phyloP scores from a whole-genome alignment of 1,140 invertebrate species.

The Tenebrio molitor region DNA sequence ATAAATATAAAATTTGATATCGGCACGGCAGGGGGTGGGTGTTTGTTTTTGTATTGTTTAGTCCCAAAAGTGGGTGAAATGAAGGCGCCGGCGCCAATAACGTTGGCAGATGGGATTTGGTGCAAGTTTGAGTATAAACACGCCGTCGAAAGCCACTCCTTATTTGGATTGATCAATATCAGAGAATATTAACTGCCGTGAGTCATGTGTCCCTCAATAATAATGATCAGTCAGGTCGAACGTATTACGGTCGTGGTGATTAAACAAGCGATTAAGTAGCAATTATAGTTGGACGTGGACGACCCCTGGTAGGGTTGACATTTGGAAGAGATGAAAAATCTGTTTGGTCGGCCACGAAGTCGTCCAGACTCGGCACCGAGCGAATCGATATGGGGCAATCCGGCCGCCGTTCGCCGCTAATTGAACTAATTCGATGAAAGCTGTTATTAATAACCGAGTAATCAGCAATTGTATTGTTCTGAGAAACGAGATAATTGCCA shows the following conservation, averaged over 20 bases:
- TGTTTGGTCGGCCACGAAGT: no score
- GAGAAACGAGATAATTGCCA: constrained; percentile 49
- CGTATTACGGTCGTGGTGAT: constrained; percentile 24
- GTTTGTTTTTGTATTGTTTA: constrained; percentile 23
- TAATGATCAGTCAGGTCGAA: constrained; percentile 11
- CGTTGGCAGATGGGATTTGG: constrained; percentile 14
- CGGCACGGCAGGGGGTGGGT: neutral
- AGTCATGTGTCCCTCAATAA: constrained; percentile 38
- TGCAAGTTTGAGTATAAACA: constrained; percentile 42
- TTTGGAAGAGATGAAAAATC: no score
- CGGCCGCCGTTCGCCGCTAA: constrained; percentile 15
- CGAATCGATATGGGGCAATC: constrained; percentile 10
- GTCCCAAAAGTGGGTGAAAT: constrained; percentile 18
- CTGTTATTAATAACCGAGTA: constrained; percentile 45
- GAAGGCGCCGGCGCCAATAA: constrained; percentile 9
- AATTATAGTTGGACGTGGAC: constrained; percentile 13
- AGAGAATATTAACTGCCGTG: constrained; percentile 37
- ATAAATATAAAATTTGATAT: constrained; percentile 27
- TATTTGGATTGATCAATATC: constrained; percentile 46
- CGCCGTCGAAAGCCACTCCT: constrained; percentile 41
- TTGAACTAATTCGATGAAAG: constrained; percentile 42
- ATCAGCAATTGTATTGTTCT: constrained; percentile 41
- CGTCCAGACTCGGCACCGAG: constrained; percentile 10
- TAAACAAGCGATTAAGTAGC: constrained; percentile 40
- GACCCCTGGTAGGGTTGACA: neutral